Conservation (phyloP, 1,140 invertebrate genomes). For the Lepidotrigona ventralis region DNA sequence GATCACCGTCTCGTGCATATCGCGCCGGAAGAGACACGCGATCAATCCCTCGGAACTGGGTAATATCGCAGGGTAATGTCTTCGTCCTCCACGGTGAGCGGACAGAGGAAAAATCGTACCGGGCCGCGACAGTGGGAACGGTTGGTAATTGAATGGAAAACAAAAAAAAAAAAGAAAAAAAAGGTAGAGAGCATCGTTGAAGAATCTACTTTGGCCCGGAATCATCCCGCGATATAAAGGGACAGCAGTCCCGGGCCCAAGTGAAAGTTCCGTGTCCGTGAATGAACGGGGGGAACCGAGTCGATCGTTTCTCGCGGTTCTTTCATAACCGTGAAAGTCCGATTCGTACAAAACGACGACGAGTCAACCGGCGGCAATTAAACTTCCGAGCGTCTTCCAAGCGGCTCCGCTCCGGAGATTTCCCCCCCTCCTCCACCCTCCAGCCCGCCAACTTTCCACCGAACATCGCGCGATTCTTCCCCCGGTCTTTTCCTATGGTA, state of each 20-base stretch:
- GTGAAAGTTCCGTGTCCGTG: slow-evolving; percentile 11
- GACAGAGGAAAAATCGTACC: not conserved
- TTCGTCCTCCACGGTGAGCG: no score
- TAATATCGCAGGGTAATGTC: not conserved
- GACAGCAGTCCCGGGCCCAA: not conserved
- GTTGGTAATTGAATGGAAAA: not conserved
- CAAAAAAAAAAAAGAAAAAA: not conserved
- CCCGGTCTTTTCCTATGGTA: not conserved
- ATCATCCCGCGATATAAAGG: not conserved
- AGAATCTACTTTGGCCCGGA: not conserved
- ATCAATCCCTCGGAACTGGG: not conserved
- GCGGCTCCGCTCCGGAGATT: no score
- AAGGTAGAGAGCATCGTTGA: not conserved
- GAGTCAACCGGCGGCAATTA: slow-evolving; percentile 25
- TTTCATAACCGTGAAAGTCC: slow-evolving; percentile 8
- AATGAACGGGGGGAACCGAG: slow-evolving; percentile 13
- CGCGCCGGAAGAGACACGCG: not conserved
- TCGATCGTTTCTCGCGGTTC: not conserved
- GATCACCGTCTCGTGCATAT: not conserved
- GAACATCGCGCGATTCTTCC: not conserved
- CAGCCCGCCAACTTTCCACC: not conserved
- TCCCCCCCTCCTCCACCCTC: no score
- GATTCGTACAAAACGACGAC: slow-evolving; percentile 12
- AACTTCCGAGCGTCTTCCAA: slow-evolving; percentile 13
- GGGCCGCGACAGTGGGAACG: no score